A percentile compares a stretch with the other conserved stretches of the same genome.
These are phyloP conservation scores for Cataglyphis albicans DNA, from an alignment of 2,888 invertebrate species.

Conservation along the genomic window DNA sequence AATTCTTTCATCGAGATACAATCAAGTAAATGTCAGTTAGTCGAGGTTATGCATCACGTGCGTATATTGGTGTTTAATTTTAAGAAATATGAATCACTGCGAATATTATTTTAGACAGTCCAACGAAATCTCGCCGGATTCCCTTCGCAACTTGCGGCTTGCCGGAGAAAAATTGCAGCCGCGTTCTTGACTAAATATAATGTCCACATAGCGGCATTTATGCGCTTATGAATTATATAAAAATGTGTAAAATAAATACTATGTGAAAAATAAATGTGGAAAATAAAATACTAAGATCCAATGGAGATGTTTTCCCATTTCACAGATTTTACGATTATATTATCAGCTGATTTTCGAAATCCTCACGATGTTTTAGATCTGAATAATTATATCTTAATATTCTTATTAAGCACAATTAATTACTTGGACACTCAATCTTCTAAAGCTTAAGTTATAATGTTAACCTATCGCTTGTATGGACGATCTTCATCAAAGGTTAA, in stretches of 20 bases:
- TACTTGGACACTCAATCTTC: background rate
- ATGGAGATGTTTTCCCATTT: background rate
- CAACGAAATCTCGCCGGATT: constrained; percentile 46
- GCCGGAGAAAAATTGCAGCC: constrained; percentile 36
- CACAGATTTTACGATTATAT: background rate
- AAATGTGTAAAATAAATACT: too few relatives aligned
- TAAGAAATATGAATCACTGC: constrained; percentile 56
- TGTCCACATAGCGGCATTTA: background rate
- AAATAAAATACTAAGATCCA: background rate
- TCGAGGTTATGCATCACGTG: constrained; percentile 71
- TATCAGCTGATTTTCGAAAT: background rate
- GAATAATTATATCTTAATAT: background rate
- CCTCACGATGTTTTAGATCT: background rate
- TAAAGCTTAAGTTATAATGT: background rate
- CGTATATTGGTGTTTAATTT: constrained; percentile 59
- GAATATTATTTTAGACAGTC: constrained; percentile 65
- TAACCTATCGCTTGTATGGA: background rate
- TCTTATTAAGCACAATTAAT: background rate
- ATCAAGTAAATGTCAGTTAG: constrained; percentile 67
- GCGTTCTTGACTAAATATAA: constrained; percentile 63
- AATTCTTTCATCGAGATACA: constrained; percentile 60
- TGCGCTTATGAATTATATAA: constrained; percentile 19
- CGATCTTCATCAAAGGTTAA: constrained; percentile 20
- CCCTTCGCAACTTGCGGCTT: background rate
- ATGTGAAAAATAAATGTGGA: too few relatives aligned